Base-by-base conservation (phyloP, 2,888 invertebrate genomes). In the Phlogophora meticulosa region DNA sequence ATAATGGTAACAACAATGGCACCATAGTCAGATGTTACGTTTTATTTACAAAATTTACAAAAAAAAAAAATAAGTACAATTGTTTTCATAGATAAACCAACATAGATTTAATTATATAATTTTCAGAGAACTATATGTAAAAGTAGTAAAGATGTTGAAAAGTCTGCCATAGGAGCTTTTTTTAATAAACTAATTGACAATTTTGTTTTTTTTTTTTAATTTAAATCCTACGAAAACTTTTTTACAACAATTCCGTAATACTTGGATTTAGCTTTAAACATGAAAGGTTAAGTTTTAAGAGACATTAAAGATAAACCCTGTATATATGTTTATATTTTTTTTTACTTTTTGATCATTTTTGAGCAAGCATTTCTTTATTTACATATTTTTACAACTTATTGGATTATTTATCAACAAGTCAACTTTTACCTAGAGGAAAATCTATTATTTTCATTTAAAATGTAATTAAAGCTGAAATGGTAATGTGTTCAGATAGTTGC, bases 1-100 rank as follows among this genome's bases (percentile, higher is more conserved):
- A 81, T 85, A 92, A 93, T 93, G 94, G 94, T 94, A 94, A 94
- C 94, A 86, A 72, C 80, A 82, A 94, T 94, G 94, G 94, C 94
- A 94, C 94, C 94, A 93, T 90, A 80, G 68, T 72, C 67, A 77
- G 70, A 78, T 77, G 68, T 60, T 49, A 74, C 15, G 11, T 68
- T 66, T 67, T 38, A 78, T 78, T 68, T 78, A 76, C 76, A 85
- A 42, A 43, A 55, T 69, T 45, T 55, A 63, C 32, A 49, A 43
- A 40, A 53, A 24, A 71, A 20, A 67, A 24, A 68, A 0, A 45
- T 45, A 32, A 17, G 46, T 55, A 77, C 81, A 80, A 66, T 22
- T 67, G 69, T 70, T 81, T 67, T 61, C 64, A 70, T 68, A 64
- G 49, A 71, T 52, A 57, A 9, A 36, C 5, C 10, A 2, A 42